A percentile compares a stretch with the other conserved stretches of the same genome.
Evolutionary conservation across 2,888 invertebrate genomes (phyloP).

Genomic region (Trachelus iudaicus): DNA sequence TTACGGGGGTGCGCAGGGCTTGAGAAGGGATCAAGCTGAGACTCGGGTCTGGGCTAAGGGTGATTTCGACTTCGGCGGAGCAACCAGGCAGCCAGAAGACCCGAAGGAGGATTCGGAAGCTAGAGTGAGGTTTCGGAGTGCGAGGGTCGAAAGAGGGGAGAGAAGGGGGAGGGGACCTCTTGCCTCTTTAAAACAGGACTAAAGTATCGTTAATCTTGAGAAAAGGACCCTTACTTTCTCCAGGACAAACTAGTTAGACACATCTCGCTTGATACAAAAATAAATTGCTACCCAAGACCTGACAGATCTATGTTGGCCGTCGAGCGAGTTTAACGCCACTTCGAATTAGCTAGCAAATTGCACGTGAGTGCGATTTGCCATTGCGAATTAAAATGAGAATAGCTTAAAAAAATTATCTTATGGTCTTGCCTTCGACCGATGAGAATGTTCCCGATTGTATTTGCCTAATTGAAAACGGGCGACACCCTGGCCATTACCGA

Average conservation of each 20-base stretch:
- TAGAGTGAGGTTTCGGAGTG: slow-evolving; percentile 20
- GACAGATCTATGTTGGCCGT: slow-evolving; percentile 48
- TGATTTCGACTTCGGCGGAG: not conserved
- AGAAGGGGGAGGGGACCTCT: slow-evolving; percentile 26
- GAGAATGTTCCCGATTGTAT: not conserved
- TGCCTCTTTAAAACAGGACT: slow-evolving; percentile 61
- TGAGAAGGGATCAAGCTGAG: slow-evolving; percentile 12
- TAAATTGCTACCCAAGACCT: slow-evolving; percentile 54
- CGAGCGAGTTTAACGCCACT: slow-evolving; percentile 16
- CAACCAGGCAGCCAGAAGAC: slow-evolving; percentile 2
- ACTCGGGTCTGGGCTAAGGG: not conserved
- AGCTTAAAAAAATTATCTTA: not conserved
- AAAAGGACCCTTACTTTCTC: slow-evolving; percentile 55
- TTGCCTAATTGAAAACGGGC: not conserved
- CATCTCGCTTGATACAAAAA: slow-evolving; percentile 63
- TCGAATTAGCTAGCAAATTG: not conserved
- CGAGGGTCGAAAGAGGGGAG: slow-evolving; percentile 15
- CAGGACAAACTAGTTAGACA: slow-evolving; percentile 63
- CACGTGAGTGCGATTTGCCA: not conserved
- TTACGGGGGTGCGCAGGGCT: slow-evolving; percentile 24
- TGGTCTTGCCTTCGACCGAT: not conserved
- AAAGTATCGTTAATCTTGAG: slow-evolving; percentile 65
- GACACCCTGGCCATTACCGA: not conserved
- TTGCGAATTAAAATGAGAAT: not conserved
- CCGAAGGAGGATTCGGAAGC: slow-evolving; percentile 11